Evolutionary conservation across 2,888 invertebrate species (phyloP), one percentile per base, ranked within the genome.

Genomic region (Notodonta dromedarius): DNA sequence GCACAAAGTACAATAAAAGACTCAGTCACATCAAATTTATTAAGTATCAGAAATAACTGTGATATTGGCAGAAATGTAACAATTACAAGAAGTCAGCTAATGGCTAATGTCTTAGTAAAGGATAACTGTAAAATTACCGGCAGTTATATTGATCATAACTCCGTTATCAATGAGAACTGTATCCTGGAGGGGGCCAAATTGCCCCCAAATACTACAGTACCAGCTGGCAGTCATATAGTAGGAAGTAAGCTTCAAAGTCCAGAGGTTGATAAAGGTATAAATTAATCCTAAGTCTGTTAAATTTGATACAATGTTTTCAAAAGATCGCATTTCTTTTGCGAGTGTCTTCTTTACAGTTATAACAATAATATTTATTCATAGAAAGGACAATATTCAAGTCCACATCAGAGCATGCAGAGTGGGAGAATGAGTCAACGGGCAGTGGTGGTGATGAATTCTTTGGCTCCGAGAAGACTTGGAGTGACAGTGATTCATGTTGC

Each of bases 31-130:
- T 87, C 94, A 3, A 94, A 95, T 77, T 96, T 97, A 60, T 95
- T 98, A 0, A n/a, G n/a, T n/a, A 95, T 99, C 79, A 98, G 98
- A 5, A 93, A 94, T 56, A 95, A 96, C 80, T 97, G 98, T 81
- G 89, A 80, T 61, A 95, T 98, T 66, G 98, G 97, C 35, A 94
- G 95, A 67, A 96, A 97, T 88, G 97, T 97, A 16, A 89, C 80
- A 24, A 94, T 99, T 48, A 92, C 94, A 70, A 95, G 97, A 75
- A 96, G 96, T 9, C 96, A 96, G 74, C 88, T 99, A 48, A 95
- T 97, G 94, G 95, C 96, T 63, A 94, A 96, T 86, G 96, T 96
- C 7, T 89, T 83, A 14, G 94, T 99, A 60, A 95, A 95, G 71
- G 96, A 96, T 75, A 94, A 95, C 73, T 96, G 96, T 77, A 84